Conservation (phyloP, 2,888 invertebrate genomes). For the Hirtodrosophila confusa region DNA sequence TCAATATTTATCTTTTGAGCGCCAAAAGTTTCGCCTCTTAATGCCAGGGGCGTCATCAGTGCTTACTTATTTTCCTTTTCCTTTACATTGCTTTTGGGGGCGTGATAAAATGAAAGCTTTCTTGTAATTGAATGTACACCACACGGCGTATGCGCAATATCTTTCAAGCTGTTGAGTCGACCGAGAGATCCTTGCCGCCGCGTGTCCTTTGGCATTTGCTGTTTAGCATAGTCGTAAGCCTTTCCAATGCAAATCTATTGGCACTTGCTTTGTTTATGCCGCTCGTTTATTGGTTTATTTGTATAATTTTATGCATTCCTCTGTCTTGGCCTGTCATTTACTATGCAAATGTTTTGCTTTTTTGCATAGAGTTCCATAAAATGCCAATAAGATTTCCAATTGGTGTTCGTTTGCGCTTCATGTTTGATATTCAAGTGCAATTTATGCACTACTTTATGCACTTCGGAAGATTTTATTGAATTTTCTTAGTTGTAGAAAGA, state of each 20-base stretch:
- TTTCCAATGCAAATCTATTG: conserved; percentile 50
- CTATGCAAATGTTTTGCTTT: conserved; percentile 38
- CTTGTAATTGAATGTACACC: conserved; percentile 66
- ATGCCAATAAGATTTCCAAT: conserved; percentile 13
- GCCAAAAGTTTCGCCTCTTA: conserved; percentile 45
- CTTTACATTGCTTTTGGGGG: conserved; percentile 9
- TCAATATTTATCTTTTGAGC: conserved; percentile 34
- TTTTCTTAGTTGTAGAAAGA: too few relatives aligned
- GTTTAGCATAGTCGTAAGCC: conserved; percentile 41
- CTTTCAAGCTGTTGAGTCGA: background rate
- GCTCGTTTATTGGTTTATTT: conserved; percentile 66
- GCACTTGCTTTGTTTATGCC: conserved; percentile 47
- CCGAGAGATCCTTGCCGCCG: background rate
- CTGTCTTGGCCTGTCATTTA: conserved; percentile 9
- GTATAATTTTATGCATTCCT: conserved; percentile 54
- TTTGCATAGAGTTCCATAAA: conserved; percentile 8
- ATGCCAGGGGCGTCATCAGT: conserved; percentile 31
- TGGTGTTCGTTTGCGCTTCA: background rate
- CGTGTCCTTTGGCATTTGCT: conserved; percentile 8
- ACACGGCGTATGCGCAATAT: conserved; percentile 50
- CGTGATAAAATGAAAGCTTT: conserved; percentile 43
- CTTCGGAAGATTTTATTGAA: too few relatives aligned
- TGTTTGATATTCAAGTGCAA: background rate
- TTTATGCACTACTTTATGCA: background rate
- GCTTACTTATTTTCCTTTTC: background rate